Base-by-base conservation (phyloP, 2,113 vertebrate species). In the Murina feae region DNA sequence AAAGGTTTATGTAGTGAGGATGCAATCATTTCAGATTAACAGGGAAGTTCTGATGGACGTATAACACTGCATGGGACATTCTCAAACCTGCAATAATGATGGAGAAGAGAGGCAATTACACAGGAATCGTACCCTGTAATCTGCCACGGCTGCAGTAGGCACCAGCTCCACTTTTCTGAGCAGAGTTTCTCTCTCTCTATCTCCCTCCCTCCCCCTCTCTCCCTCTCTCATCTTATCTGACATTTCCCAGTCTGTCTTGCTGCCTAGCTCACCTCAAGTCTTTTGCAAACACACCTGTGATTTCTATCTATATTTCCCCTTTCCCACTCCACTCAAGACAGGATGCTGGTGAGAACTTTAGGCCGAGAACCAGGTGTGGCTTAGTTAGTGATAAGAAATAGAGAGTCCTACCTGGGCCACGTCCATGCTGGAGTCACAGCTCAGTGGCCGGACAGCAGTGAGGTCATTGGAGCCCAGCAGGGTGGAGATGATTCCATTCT, bases 401-500 rank as follows among this genome's bases (percentile, higher is more conserved):
- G 72, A 30, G 39, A 76, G 10, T 37, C 85, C 87, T 97, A 99
- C 99, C 99, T 99, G 99, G 98, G 99, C 99, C 96, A 99, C 99
- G 44, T 99, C 99, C 99, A 99, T 99, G 98, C 99, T 99, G 96
- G 99, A 98, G 97, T 99, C 98, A 69, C 98, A 99, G 98, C 98
- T 99, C 97, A 99, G 97, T 3, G 98, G 99, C 72, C 99, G 98
- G 66, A 99, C 98, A 11, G 99, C 99, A 30, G 99, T 99, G 94
- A 99, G 98, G 97, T 99, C 99, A 81, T 99, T 99, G 97, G 99
- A 99, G 74, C 99, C 99, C 95, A 99, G 98, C 95, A 99, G 98
- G 28, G 99, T 99, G 83, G 99, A 99, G 98, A 99, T 99, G 96
- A 99, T 99, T 97, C 99, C 99, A 0, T 99, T 99, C 98, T 99